These are phyloP conservation scores for Iphiclides podalirius DNA, from an alignment of 2,888 invertebrate genomes.

Conservation along the genomic window DNA sequence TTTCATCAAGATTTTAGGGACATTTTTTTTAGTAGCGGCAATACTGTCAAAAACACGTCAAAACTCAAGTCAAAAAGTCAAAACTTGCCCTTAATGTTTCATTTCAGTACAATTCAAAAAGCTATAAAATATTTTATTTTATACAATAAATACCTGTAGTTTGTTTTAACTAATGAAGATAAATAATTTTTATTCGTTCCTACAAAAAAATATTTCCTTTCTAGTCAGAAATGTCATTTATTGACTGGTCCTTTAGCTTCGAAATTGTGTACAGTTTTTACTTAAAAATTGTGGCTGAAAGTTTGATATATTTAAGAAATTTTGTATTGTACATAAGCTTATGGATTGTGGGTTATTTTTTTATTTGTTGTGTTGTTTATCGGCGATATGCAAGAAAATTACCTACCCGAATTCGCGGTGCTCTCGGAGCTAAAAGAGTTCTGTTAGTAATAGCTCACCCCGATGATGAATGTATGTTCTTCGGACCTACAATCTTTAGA, in stretches of 20 bases:
- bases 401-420: constrained; percentile 69
- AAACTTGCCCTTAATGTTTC: no score
- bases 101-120: constrained; percentile 7
- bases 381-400: constrained; percentile 74
- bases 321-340: constrained; percentile 70
- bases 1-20: no score
- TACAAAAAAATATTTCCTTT: constrained; percentile 22
- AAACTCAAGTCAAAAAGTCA: no score
- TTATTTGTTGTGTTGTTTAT: constrained; percentile 72
- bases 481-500: constrained; percentile 92
- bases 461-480: constrained; percentile 99
- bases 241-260: constrained; percentile 44
- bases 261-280: constrained; percentile 60
- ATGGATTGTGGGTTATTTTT: constrained; percentile 76
- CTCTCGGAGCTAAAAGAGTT: constrained; percentile 80
- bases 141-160: background rate
- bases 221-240: constrained; percentile 60
- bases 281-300: constrained; percentile 55
- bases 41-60: no score
- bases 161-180: constrained; percentile 22
- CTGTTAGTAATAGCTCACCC: constrained; percentile 96
- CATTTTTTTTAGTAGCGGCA: no score
- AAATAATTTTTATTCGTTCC: background rate
- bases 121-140: constrained; percentile 5
- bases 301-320: constrained; percentile 59